Conservation (phyloP, 2,113 vertebrate species). For the Cyanoderma ruficeps region DNA sequence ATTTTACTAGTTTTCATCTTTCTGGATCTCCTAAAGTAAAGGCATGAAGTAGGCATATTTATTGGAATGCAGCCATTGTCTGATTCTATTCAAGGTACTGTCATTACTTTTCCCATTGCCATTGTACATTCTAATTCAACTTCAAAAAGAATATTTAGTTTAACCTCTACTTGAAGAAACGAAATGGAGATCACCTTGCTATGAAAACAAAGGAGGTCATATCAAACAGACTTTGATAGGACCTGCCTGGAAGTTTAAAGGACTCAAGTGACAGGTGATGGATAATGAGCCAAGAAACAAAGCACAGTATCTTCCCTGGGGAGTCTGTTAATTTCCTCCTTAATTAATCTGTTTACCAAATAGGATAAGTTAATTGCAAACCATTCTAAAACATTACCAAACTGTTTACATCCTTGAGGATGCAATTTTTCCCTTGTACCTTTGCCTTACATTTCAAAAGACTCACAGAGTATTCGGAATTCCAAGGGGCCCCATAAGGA, state of each 20-base stretch:
- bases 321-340: background rate
- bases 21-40: background rate
- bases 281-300: background rate
- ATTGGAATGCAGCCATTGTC: background rate
- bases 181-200: constrained; percentile 17
- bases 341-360: background rate
- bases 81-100: background rate
- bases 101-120: background rate
- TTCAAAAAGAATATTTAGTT: constrained; percentile 60
- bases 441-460: background rate
- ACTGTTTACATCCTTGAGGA: background rate
- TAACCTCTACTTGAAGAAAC: constrained; percentile 39
- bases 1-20: background rate
- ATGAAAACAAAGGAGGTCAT: constrained; percentile 32
- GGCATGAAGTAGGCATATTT: background rate
- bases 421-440: background rate
- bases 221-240: background rate
- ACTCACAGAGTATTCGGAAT: too few relatives aligned
- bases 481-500: background rate
- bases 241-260: background rate
- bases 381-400: background rate
- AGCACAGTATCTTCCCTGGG: background rate
- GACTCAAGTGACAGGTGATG: background rate
- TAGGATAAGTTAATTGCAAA: background rate
- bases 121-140: constrained; percentile 28